A percentile compares a stretch with the other conserved stretches of the same genome.
Evolutionary conservation across 2,888 invertebrate genomes (phyloP).

Genomic region (Pocota personata): DNA sequence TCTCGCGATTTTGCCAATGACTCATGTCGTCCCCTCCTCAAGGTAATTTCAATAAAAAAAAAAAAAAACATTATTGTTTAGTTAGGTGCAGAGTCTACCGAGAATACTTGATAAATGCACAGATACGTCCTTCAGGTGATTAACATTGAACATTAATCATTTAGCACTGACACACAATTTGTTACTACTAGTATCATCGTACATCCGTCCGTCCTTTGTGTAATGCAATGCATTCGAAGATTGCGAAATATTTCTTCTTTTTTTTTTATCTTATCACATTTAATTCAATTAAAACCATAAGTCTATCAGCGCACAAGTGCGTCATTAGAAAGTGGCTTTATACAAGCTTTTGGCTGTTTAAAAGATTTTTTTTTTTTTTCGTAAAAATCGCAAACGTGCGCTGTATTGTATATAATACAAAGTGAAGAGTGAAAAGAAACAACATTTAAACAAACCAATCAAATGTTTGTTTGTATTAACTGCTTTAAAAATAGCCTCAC

Average conservation of each 20-base stretch:
- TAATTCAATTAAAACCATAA: constrained; percentile 7
- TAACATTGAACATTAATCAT: constrained; percentile 34
- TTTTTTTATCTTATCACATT: constrained; percentile 32
- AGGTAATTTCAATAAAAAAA: too few species aligned
- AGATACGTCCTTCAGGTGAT: constrained; percentile 30
- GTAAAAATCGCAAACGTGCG: not conserved
- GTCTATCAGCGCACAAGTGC: constrained; percentile 3
- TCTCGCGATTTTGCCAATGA: not conserved
- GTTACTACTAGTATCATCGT: not conserved
- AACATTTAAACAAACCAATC: constrained; percentile 54
- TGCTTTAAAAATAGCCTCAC: constrained; percentile 46
- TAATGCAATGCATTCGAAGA: not conserved
- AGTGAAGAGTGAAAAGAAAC: constrained; percentile 15
- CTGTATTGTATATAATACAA: not conserved
- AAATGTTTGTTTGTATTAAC: constrained; percentile 59
- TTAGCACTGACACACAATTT: constrained; percentile 26
- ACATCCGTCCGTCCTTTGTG: not conserved
- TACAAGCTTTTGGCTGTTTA: not conserved
- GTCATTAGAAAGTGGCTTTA: constrained; percentile 3
- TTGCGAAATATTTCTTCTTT: constrained; percentile 12
- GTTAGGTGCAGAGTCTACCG: not conserved
- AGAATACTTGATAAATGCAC: not conserved
- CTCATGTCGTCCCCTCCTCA: not conserved
- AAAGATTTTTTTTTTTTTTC: not conserved
- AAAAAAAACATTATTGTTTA: not conserved